Evolutionary conservation across 2,888 invertebrate species (phyloP), one percentile per base, ranked within the genome.

Genomic region (Agrochola lota): DNA sequence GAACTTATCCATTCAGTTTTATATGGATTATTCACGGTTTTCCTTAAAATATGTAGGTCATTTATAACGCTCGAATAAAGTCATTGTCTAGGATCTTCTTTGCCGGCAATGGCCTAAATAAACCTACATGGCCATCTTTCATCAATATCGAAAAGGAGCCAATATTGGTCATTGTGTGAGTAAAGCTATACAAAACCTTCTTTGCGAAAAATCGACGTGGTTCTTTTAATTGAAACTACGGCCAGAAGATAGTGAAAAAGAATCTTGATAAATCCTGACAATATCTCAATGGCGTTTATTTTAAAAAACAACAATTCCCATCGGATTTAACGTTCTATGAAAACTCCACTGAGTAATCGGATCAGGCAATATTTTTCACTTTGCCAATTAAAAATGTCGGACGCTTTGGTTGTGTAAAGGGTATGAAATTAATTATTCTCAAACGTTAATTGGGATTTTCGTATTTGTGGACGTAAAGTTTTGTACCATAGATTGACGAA

Each of bases 341-440:
- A 92, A 93, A 93, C 92, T 91, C 89, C 86, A 89, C 89, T 83
- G 88, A 88, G 95, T 94, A 95, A 95, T 91, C 91, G 91, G 95
- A 96, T 94, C 91, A 92, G 88, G 90, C 85, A 87, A 81, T 91
- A 95, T 96, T 96, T 95, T 96, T 96, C 96, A 95, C 91, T 91
- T 91, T 91, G 94, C 95, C 96, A 96, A 96, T 96, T 96, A 96
- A 95, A 94, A 95, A 94, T 91, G 91, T 90, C 91, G 90, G 92
- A 90, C 88, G 92, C 89, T 87, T 90, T 92, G 92, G 92, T 92
- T 94, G 92, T 90, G 91, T 89, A 91, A 91, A 91, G 91, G 91
- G 93, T 91, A 92, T 90, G 91, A 94, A 94, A 95, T 94, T 94
- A 94, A 95, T 95, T 93, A 92, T 81, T 87, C 81, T 84, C 71